Conservation (phyloP, 1,140 invertebrate genomes). For the Drosophila bocki region DNA sequence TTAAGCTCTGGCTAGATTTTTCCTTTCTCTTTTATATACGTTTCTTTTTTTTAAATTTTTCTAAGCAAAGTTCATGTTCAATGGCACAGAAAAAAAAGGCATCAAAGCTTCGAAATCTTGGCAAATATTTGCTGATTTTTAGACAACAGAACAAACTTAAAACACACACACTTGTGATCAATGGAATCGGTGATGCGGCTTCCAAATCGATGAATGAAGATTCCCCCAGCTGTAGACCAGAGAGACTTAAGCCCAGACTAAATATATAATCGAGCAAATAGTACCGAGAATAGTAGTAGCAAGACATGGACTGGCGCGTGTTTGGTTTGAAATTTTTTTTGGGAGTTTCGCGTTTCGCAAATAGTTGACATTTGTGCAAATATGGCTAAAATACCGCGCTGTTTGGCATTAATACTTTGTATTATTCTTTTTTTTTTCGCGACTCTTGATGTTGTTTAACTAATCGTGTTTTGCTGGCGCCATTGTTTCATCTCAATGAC, state of each 20-base stretch:
- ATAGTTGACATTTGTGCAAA: conserved; percentile 30
- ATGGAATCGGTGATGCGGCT: conserved; percentile 9
- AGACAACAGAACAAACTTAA: not conserved
- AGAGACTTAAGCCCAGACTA: not conserved
- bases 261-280: conserved; percentile 5
- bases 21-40: not conserved
- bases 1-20: not conserved
- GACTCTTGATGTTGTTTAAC: not conserved
- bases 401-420: not conserved
- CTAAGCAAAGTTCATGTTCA: conserved; percentile 20
- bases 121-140: conserved; percentile 3
- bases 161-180: not conserved
- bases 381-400: not conserved
- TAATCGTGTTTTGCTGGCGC: not conserved
- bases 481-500: conserved; percentile 27
- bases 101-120: not conserved
- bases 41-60: not conserved
- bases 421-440: not conserved
- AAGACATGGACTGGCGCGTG: not conserved
- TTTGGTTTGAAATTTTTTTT: not conserved
- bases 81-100: not conserved
- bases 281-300: not conserved
- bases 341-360: conserved; percentile 1
- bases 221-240: conserved; percentile 2
- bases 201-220: conserved; percentile 31